Percentiles rank a stretch among this genome's conserved stretches.
Conservation (phyloP, 2,888 invertebrate species). For the Serripes groenlandicus region DNA sequence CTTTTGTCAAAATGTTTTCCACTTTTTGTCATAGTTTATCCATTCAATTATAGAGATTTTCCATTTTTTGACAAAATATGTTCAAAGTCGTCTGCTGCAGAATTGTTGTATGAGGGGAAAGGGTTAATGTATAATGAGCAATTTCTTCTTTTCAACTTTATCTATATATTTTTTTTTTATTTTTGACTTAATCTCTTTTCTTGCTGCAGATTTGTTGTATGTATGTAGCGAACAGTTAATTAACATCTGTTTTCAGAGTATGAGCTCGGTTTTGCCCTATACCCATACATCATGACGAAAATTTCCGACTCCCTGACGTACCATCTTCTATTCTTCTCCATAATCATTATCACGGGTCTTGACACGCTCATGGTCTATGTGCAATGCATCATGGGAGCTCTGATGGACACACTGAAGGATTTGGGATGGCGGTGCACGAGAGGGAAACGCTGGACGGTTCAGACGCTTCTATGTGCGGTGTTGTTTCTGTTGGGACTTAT, state of each 20-base stretch:
- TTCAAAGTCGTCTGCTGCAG: no score
- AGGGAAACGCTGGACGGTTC: conserved; percentile 48
- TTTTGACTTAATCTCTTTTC: background rate
- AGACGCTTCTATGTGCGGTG: conserved; percentile 49
- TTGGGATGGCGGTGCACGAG: conserved; percentile 62
- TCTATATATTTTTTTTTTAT: background rate
- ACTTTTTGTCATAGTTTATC: no score
- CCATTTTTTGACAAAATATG: no score
- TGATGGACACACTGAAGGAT: conserved; percentile 70
- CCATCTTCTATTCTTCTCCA: conserved; percentile 71
- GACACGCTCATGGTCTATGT: conserved; percentile 67
- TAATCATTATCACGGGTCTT: conserved; percentile 69
- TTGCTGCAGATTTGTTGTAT: no score
- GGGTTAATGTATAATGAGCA: no score
- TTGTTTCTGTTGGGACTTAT: conserved; percentile 58
- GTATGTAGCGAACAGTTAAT: background rate
- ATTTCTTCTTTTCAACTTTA: no score
- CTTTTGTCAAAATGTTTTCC: no score
- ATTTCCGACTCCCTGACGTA: conserved; percentile 71
- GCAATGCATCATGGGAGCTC: conserved; percentile 70
- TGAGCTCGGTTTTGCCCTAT: conserved; percentile 76
- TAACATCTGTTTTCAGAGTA: conserved; percentile 67
- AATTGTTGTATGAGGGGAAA: no score
- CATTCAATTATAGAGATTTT: no score
- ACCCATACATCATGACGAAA: conserved; percentile 73